phyloP scores from a whole-genome alignment of 2,797 vertebrate genomes.

The Rhadinocentrus ornatus region DNA sequence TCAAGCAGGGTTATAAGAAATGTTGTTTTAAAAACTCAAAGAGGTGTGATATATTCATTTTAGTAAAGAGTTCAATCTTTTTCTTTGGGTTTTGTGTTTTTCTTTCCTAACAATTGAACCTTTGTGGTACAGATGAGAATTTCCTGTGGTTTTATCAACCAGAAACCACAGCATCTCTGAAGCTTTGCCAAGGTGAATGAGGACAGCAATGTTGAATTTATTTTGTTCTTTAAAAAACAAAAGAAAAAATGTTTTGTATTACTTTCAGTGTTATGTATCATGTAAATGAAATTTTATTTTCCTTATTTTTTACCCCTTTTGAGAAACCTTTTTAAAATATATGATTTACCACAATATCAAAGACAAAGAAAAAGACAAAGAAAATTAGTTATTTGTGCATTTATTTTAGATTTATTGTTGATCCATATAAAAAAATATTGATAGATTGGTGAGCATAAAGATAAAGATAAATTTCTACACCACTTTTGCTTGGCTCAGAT shows the following conservation, averaged over 20 bases:
- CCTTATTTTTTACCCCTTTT: background rate
- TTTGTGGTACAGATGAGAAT: slow-evolving; percentile 21
- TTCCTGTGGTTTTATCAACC: slow-evolving; percentile 31
- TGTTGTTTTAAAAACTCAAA: background rate
- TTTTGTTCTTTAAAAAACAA: background rate
- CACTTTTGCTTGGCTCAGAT: background rate
- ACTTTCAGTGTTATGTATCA: background rate
- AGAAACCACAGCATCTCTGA: slow-evolving; percentile 38
- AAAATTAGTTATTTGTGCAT: fast-evolving
- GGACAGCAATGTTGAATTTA: too few species aligned
- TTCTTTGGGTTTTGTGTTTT: background rate
- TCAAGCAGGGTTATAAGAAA: background rate
- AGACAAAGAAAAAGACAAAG: background rate
- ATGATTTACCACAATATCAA: background rate
- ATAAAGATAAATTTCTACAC: background rate
- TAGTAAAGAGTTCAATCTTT: background rate
- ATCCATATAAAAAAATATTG: background rate
- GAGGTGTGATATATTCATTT: background rate
- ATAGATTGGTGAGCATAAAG: background rate
- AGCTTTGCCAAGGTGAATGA: background rate
- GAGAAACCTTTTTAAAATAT: background rate
- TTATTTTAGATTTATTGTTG: background rate
- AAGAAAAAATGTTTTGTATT: fast-evolving
- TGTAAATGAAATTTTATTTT: background rate
- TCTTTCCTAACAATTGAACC: background rate